Percentiles rank a stretch among this genome's conserved stretches.
Conservation (phyloP, 2,888 invertebrate species). For the Eulithis prunata region DNA sequence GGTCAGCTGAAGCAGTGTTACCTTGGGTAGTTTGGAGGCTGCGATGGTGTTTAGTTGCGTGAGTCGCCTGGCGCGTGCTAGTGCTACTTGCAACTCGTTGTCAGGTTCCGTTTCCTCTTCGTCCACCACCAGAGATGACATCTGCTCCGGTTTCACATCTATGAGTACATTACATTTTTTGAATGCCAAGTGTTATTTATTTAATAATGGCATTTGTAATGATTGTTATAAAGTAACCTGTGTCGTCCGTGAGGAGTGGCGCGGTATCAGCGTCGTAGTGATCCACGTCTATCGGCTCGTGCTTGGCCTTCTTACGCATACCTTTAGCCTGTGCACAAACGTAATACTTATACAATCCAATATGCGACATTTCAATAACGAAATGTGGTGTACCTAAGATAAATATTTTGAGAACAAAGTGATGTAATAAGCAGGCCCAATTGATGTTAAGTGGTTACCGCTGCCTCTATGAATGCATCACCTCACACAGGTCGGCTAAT, state of each 20-base stretch:
- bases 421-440: too few relatives aligned
- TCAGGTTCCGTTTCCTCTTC: constrained; percentile 88
- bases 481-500: too few relatives aligned
- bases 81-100: constrained; percentile 88
- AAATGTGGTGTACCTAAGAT: neutral
- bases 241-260: constrained; percentile 86
- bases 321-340: constrained; percentile 62
- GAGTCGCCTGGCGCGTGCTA: constrained; percentile 89
- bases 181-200: too few relatives aligned
- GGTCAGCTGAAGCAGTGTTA: constrained; percentile 28
- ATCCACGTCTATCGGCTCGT: constrained; percentile 81
- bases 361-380: too few relatives aligned
- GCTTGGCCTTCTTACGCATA: constrained; percentile 71
- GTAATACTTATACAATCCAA: neutral
- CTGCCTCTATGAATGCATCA: too few relatives aligned
- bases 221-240: constrained; percentile 65
- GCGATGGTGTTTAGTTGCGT: constrained; percentile 70
- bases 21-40: constrained; percentile 57
- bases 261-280: constrained; percentile 68
- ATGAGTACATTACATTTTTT: constrained; percentile 1
- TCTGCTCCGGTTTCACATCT: constrained; percentile 64
- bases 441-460: too few relatives aligned
- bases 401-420: too few relatives aligned
- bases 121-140: constrained; percentile 58
- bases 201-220: too few relatives aligned